These are phyloP conservation scores for Lepidotrigona ventralis DNA, from an alignment of 1,140 invertebrate species.

Conservation along the genomic window DNA sequence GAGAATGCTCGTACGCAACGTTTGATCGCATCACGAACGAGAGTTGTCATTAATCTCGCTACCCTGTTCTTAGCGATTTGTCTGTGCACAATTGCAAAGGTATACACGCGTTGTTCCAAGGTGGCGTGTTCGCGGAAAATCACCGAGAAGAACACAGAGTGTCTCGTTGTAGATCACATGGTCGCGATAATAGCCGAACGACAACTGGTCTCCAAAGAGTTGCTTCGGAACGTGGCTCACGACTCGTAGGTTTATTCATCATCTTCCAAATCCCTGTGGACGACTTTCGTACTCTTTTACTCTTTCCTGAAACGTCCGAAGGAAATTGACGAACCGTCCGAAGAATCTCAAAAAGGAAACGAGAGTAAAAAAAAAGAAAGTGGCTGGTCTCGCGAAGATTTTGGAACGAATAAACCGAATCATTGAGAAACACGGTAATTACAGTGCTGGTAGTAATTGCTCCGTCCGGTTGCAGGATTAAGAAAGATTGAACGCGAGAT, in stretches of 20 bases:
- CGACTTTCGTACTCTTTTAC: background rate
- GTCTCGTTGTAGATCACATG: background rate
- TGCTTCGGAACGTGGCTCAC: background rate
- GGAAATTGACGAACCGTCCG: background rate
- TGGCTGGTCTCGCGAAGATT: background rate
- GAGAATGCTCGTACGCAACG: background rate
- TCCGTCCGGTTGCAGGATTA: background rate
- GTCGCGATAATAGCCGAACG: background rate
- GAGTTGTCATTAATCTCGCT: background rate
- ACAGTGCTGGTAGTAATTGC: constrained; percentile 4
- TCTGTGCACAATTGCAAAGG: background rate
- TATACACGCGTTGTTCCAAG: background rate
- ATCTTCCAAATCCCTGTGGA: background rate
- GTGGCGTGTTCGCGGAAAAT: background rate
- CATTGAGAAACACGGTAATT: constrained; percentile 9
- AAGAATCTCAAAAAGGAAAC: background rate
- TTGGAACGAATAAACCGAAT: background rate
- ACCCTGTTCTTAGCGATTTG: background rate
- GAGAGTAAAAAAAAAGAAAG: background rate
- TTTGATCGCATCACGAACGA: background rate
- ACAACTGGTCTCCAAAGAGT: background rate
- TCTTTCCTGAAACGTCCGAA: background rate
- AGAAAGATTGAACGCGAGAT: background rate
- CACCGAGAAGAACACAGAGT: background rate
- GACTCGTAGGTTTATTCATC: background rate